Base-by-base conservation (phyloP, 2,113 vertebrate genomes). In the Seriola dumerili region DNA sequence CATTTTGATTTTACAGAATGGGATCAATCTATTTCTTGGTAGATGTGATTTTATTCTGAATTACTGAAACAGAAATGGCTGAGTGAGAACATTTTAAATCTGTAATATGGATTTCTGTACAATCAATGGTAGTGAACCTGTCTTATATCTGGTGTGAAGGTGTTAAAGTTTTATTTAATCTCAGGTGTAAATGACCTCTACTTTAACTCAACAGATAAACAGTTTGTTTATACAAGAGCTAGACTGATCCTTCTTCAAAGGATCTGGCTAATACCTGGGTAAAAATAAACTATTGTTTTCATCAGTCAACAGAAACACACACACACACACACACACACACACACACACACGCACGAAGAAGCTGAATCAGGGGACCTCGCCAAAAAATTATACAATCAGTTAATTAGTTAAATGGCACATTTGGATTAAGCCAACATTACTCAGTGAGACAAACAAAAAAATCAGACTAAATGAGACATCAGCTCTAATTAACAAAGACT, bases 381-480 rank as follows among this genome's bases (percentile, higher is more conserved):
- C 58, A 21, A 54, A 79, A 29, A 88, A 89, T 87, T 55, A 71
- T 44, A 61, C 58, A 79, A 76, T 88, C 46, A 79, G 70, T 57
- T 16, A 66, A 90, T 86, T 67, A 72, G 66, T 54, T 76, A 71
- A 89, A 80, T 52, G 62, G 74, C 40, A 59, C 71, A 80, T 87
- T 85, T 77, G 78, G 76, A 86, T 29, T 3, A 68, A 81, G 80
- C n/a, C 32, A 10, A 55, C 68, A 70, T 21, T 8, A 61, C 14
- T 54, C 2, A 1, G 36, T 11, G 66, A 75, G 67, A 58, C 58
- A 62, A 0, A 36, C 13, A 44, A 0, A 8, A 29, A n/a, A 70
- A 76, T 62, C 1, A 8, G 63, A 85, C 50, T 83, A 79, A 93
- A 89, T 86, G 89, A 91, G 88, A 86, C 82, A 80, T 92, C 89